These are phyloP conservation scores for Phyllostomus hastatus DNA, from an alignment of 2,113 vertebrate genomes.

Conservation along the genomic window DNA sequence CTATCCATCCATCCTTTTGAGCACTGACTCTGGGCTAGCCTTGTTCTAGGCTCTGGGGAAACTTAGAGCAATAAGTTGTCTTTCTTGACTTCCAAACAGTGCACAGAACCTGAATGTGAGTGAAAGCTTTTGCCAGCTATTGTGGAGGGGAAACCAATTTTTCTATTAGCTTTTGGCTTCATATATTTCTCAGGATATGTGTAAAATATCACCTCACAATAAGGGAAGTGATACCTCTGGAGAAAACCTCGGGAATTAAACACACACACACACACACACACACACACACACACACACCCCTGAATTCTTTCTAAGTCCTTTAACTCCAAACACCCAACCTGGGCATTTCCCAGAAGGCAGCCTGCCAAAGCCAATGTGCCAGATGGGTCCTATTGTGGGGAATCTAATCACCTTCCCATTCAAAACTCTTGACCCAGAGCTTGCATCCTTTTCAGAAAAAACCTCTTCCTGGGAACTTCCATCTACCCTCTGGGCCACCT, in stretches of 20 bases:
- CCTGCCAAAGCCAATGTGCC: rapidly evolving
- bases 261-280: background rate
- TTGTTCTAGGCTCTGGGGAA: background rate
- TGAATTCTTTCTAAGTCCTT: background rate
- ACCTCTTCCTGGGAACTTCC: background rate
- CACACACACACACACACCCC: too few species aligned
- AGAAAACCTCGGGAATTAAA: background rate
- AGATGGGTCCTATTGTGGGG: background rate
- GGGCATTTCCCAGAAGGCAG: background rate
- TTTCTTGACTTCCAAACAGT: background rate
- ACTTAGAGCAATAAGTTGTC: background rate
- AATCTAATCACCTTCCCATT: background rate
- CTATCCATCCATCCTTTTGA: background rate
- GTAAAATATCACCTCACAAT: background rate
- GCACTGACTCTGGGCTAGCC: background rate
- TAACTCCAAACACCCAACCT: background rate
- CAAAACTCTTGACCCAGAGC: background rate
- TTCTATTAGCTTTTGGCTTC: background rate
- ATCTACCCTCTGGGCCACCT: background rate
- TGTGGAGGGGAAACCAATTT: background rate
- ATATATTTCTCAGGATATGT: background rate
- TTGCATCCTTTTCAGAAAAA: background rate
- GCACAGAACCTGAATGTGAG: background rate
- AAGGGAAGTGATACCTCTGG: background rate
- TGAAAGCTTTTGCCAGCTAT: background rate